A percentile compares a stretch with the other conserved stretches of the same genome.
Evolutionary conservation across 2,888 invertebrate genomes (phyloP).

Genomic region (Eucera pruinosa): DNA sequence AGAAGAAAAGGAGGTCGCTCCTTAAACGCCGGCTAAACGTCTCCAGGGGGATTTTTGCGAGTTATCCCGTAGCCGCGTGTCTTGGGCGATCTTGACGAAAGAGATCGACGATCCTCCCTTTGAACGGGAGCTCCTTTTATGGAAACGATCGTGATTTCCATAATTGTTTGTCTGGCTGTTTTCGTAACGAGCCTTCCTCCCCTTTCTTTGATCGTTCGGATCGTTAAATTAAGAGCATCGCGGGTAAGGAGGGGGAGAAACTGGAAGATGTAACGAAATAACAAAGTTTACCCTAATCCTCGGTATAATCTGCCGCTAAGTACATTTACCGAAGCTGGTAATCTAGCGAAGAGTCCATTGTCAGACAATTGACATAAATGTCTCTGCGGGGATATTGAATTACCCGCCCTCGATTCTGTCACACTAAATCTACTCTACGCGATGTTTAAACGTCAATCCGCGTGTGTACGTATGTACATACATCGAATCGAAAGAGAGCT

Average conservation of each 20-base stretch:
- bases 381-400: constrained; percentile 16
- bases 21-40: constrained; percentile 15
- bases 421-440: constrained; percentile 6
- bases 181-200: constrained; percentile 4
- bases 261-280: constrained; percentile 19
- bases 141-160: constrained; percentile 38
- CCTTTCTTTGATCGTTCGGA: constrained; percentile 7
- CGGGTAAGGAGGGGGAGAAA: too few relatives aligned
- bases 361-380: constrained; percentile 28
- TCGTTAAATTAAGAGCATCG: constrained; percentile 17
- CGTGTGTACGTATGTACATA: background rate
- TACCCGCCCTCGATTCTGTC: constrained; percentile 2
- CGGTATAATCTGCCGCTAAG: constrained; percentile 19
- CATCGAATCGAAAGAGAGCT: constrained; percentile 5
- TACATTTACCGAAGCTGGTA: constrained; percentile 24
- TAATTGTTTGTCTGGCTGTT: constrained; percentile 40
- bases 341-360: constrained; percentile 27
- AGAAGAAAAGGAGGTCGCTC: constrained; percentile 30
- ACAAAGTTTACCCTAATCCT: constrained; percentile 14
- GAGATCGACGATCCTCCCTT: constrained; percentile 1
- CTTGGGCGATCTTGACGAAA: background rate
- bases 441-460: constrained; percentile 25
- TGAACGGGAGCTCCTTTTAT: constrained; percentile 6
- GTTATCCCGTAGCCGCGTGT: constrained; percentile 16
- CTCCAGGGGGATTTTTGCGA: constrained; percentile 30